Percentiles rank a stretch among this genome's conserved stretches.
Evolutionary conservation across 2,113 vertebrate species (phyloP).

Genomic region (Columba janthina): DNA sequence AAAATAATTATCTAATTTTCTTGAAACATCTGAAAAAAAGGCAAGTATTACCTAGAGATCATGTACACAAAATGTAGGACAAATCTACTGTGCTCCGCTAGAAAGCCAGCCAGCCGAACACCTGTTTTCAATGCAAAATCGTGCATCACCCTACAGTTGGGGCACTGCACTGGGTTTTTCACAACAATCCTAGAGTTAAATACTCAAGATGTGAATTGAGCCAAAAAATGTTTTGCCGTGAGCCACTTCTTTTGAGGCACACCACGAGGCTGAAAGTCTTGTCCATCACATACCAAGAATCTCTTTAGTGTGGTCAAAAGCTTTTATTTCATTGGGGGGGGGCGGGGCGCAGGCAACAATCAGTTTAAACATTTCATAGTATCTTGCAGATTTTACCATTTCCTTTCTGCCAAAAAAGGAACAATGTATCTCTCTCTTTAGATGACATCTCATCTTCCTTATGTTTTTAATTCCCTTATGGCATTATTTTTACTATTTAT

Average conservation of each 20-base stretch:
- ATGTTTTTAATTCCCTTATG: slow-evolving; percentile 1
- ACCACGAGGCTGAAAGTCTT: background rate
- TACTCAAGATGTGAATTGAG: background rate
- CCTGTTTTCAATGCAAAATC: slow-evolving; percentile 12
- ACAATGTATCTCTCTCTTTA: slow-evolving; percentile 6
- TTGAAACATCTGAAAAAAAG: background rate
- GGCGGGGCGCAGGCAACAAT: background rate
- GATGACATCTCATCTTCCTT: background rate
- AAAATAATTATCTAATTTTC: slow-evolving; percentile 19
- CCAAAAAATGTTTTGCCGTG: background rate
- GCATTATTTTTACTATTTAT: slow-evolving; percentile 28
- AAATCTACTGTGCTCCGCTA: background rate
- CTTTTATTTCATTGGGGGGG: background rate
- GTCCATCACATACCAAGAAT: slow-evolving; percentile 11
- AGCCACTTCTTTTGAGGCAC: slow-evolving; percentile 15
- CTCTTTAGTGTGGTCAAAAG: slow-evolving; percentile 22
- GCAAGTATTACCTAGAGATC: background rate
- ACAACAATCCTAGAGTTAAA: background rate
- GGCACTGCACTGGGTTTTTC: background rate
- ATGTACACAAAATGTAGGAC: slow-evolving; percentile 29
- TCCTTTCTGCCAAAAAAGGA: slow-evolving; percentile 6
- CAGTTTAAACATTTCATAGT: slow-evolving; percentile 14
- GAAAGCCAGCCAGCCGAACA: slow-evolving; percentile 29
- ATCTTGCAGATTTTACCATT: background rate
- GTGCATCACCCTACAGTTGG: background rate